phyloP scores from a whole-genome alignment of 2,888 invertebrate species.

The Macrosoma leucophasiata region DNA sequence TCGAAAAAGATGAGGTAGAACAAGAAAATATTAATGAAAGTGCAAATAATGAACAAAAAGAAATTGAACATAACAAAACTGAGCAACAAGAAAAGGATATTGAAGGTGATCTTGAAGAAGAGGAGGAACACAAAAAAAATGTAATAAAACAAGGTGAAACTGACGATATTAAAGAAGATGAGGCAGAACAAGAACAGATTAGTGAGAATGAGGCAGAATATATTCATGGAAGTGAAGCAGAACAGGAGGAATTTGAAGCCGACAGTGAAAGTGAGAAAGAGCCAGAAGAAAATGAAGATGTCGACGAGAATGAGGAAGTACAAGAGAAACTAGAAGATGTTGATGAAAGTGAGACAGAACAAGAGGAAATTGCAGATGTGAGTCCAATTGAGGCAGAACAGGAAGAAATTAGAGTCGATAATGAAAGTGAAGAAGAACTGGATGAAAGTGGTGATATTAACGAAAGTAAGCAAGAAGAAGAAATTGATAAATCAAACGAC shows the following conservation, averaged over 20 bases:
- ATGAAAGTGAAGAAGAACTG: constrained; percentile 16
- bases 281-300: background rate
- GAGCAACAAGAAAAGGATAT: too few species aligned
- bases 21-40: too few species aligned
- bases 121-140: too few species aligned
- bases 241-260: constrained; percentile 2
- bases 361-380: constrained; percentile 17
- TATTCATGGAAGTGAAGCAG: constrained; percentile 1
- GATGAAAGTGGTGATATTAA: constrained; percentile 18
- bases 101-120: too few species aligned
- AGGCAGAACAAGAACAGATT: too few species aligned
- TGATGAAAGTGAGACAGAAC: constrained; percentile 14
- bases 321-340: constrained; percentile 14
- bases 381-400: constrained; percentile 11
- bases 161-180: background rate
- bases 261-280: constrained; percentile 9
- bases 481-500: constrained; percentile 1
- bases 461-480: constrained; percentile 18
- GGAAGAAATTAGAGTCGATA: constrained; percentile 10
- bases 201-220: too few species aligned
- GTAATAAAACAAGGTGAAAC: too few species aligned
- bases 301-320: constrained; percentile 13
- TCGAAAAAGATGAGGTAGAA: too few species aligned
- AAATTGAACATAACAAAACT: too few species aligned
- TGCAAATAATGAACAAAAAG: too few species aligned